Percentiles rank a stretch among this genome's conserved stretches.
Evolutionary conservation across 2,113 vertebrate species (phyloP).

Genomic region (Menura novaehollandiae): DNA sequence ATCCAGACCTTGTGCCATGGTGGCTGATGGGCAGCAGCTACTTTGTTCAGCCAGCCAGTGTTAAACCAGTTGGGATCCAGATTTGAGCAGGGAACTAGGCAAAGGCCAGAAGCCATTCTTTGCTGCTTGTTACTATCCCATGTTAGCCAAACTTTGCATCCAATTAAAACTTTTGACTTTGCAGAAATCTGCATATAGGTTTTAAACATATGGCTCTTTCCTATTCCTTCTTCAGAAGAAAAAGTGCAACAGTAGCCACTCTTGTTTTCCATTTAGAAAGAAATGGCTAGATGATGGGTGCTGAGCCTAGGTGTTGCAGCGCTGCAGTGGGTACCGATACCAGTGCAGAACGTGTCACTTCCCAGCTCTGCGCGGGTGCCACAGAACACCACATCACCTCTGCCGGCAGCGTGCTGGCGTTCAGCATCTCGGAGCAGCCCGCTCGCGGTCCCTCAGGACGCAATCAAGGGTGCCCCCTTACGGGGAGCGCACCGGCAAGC

Average conservation of each 20-base stretch:
- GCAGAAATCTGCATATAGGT: background rate
- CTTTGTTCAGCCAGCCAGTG: background rate
- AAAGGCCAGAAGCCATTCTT: background rate
- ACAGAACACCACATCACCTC: fast-evolving
- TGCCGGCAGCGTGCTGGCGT: background rate
- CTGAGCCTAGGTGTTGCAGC: background rate
- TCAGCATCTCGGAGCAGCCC: background rate
- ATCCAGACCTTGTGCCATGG: background rate
- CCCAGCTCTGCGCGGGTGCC: background rate
- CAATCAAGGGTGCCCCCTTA: background rate
- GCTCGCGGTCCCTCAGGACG: fast-evolving
- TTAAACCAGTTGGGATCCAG: background rate
- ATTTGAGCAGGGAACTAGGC: background rate
- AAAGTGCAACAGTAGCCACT: background rate
- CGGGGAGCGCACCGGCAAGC: background rate
- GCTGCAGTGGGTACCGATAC: fast-evolving
- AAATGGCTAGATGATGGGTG: fast-evolving
- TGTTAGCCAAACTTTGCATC: background rate
- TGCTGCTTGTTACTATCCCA: background rate
- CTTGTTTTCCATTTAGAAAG: background rate
- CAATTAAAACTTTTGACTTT: background rate
- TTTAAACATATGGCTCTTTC: background rate
- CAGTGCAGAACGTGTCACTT: fast-evolving
- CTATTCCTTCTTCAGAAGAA: background rate
- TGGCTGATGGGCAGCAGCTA: background rate